A percentile compares a stretch with the other conserved stretches of the same genome.
Evolutionary conservation across 2,113 vertebrate genomes (phyloP).

Genomic region (Lepidothrix coronata): DNA sequence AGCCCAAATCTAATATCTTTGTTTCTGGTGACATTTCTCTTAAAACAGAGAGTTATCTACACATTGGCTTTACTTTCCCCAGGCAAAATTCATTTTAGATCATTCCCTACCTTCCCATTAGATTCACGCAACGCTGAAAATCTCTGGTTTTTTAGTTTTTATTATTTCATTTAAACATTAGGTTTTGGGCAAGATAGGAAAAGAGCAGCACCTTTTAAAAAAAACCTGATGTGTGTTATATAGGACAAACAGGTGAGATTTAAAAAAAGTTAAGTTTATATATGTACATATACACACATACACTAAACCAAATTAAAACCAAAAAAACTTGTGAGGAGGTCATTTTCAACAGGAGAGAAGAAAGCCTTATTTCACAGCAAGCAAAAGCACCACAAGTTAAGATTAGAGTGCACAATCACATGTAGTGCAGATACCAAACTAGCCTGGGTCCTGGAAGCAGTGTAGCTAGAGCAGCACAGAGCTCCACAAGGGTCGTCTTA

Average conservation of each 20-base stretch:
- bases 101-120: background rate
- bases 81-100: background rate
- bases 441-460: background rate
- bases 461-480: background rate
- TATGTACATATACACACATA: slow-evolving; percentile 63
- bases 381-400: slow-evolving; percentile 54
- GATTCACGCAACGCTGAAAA: background rate
- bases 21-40: background rate
- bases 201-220: slow-evolving; percentile 68
- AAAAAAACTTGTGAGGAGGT: slow-evolving; percentile 22
- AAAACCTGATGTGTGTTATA: slow-evolving; percentile 58
- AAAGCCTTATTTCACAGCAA: slow-evolving; percentile 68
- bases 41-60: background rate
- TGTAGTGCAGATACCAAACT: slow-evolving; percentile 3
- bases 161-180: slow-evolving; percentile 68
- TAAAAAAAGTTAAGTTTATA: slow-evolving; percentile 69
- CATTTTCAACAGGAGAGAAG: slow-evolving; percentile 25
- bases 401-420: background rate
- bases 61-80: background rate
- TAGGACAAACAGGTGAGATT: slow-evolving; percentile 70
- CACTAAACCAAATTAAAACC: slow-evolving; percentile 61
- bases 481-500: background rate
- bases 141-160: slow-evolving; percentile 33
- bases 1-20: background rate
- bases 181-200: slow-evolving; percentile 50